phyloP scores from a whole-genome alignment of 2,888 invertebrate species.

The Gandaritis pyraliata region DNA sequence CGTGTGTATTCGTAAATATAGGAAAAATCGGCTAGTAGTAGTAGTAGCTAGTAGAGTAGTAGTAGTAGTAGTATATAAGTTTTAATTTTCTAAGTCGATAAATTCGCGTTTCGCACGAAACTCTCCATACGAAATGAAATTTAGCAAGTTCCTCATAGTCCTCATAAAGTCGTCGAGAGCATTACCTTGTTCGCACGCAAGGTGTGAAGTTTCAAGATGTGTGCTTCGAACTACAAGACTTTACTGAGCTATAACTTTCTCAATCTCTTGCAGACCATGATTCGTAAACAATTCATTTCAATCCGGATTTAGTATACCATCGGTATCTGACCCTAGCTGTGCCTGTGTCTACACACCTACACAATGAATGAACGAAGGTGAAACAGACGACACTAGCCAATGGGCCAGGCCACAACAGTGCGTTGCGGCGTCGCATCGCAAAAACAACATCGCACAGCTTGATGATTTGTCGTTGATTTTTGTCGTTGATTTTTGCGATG shows the following conservation, averaged over 20 bases:
- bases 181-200: slow-evolving; percentile 26
- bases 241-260: slow-evolving; percentile 19
- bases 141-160: slow-evolving; percentile 47
- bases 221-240: slow-evolving; percentile 34
- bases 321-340: background rate
- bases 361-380: background rate
- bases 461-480: too few relatives aligned
- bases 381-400: background rate
- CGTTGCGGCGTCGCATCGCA: too few relatives aligned
- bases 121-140: slow-evolving; percentile 44
- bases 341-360: slow-evolving; percentile 2
- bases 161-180: slow-evolving; percentile 24
- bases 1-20: too few relatives aligned
- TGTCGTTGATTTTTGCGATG: too few relatives aligned
- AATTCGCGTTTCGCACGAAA: slow-evolving; percentile 7
- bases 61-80: too few relatives aligned
- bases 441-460: too few relatives aligned
- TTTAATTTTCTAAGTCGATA: background rate
- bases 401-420: background rate
- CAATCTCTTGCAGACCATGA: slow-evolving; percentile 31
- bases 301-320: slow-evolving; percentile 8
- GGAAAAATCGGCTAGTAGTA: too few relatives aligned
- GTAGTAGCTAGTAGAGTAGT: too few relatives aligned
- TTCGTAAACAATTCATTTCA: background rate
- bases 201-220: slow-evolving; percentile 39